Evolutionary conservation across 2,888 invertebrate genomes (phyloP).

Genomic region (Adelognathus sp.): DNA sequence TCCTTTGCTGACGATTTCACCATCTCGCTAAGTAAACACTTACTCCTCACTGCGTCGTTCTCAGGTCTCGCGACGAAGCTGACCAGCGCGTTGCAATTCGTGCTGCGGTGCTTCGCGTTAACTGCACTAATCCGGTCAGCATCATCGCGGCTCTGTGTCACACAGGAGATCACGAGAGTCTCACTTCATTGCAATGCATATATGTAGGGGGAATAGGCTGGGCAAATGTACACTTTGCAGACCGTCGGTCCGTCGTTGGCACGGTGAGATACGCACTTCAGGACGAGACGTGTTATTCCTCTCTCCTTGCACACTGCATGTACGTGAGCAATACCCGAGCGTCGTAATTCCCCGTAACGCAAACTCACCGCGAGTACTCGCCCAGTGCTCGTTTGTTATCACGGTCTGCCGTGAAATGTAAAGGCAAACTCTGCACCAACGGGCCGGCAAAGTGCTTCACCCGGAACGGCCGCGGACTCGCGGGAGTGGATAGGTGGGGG

Average conservation of each 20-base stretch:
- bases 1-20: no score
- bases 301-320: slow-evolving; percentile 20
- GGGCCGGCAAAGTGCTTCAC: slow-evolving; percentile 52
- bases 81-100: background rate
- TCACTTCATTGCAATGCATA: no score
- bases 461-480: slow-evolving; percentile 12
- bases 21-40: background rate
- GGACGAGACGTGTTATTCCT: slow-evolving; percentile 51
- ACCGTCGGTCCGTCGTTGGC: slow-evolving; percentile 44
- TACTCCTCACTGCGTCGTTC: background rate
- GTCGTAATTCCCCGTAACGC: slow-evolving; percentile 46
- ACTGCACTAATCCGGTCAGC: background rate
- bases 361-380: slow-evolving; percentile 23
- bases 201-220: slow-evolving; percentile 1
- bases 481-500: background rate
- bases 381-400: slow-evolving; percentile 17
- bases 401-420: slow-evolving; percentile 52
- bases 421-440: slow-evolving; percentile 52
- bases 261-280: slow-evolving; percentile 64
- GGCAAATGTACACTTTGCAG: slow-evolving; percentile 7
- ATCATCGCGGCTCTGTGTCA: background rate
- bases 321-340: slow-evolving; percentile 38
- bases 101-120: background rate
- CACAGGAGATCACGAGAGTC: background rate
- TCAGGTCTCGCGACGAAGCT: background rate